Conservation (phyloP, 2,797 vertebrate genomes). For the Cetoscarus ocellatus region DNA sequence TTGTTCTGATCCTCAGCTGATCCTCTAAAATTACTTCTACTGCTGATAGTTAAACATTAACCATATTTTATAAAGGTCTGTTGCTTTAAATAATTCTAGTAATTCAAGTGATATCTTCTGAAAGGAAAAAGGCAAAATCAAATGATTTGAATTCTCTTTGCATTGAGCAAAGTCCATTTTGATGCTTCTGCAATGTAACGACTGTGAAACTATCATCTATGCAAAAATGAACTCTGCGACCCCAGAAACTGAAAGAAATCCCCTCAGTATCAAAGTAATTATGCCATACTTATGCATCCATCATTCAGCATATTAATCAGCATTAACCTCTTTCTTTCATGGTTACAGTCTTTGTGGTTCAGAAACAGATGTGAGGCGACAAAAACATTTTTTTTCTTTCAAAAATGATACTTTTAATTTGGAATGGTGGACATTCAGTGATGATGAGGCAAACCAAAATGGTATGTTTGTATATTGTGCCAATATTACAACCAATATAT, state of each 20-base stretch:
- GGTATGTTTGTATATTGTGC: no score
- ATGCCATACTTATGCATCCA: not conserved
- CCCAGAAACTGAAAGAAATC: not conserved
- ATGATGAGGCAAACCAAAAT: no score
- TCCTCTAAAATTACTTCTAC: slow-evolving; percentile 2
- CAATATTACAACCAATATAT: no score
- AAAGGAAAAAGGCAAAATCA: not conserved
- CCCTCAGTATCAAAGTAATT: no score
- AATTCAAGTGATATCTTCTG: not conserved
- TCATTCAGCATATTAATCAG: slow-evolving; percentile 13
- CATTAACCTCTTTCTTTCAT: no score
- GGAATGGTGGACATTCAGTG: no score
- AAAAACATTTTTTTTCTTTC: no score
- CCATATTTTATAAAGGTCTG: not conserved
- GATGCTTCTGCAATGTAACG: not conserved
- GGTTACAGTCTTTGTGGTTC: no score
- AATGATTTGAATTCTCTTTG: slow-evolving; percentile 12
- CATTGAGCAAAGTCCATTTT: slow-evolving; percentile 2
- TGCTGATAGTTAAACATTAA: not conserved
- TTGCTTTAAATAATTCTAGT: slow-evolving; percentile 5
- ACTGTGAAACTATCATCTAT: slow-evolving; percentile 14
- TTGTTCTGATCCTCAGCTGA: not conserved
- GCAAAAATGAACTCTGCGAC: slow-evolving; percentile 19
- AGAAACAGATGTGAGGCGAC: no score
- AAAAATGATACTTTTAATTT: no score